A percentile compares a stretch with the other conserved stretches of the same genome.
Evolutionary conservation across 2,888 invertebrate species (phyloP).

Genomic region (Apamea anceps): DNA sequence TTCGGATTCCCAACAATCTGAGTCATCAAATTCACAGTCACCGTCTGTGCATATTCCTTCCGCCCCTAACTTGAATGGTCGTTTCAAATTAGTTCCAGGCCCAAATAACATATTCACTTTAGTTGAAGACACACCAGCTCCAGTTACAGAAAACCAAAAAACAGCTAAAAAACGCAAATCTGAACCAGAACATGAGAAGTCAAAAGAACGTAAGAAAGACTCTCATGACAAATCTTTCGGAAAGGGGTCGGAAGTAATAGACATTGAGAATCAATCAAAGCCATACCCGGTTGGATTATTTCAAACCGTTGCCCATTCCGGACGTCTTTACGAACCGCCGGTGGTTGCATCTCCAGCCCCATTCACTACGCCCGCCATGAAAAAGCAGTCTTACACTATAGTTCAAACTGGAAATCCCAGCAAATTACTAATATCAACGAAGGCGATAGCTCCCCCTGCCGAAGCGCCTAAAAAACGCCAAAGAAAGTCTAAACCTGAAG

Average conservation of each 20-base stretch:
- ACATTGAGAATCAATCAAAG: constrained; percentile 69
- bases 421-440: constrained; percentile 86
- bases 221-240: constrained; percentile 27
- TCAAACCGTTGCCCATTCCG: constrained; percentile 77
- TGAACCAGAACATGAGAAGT: constrained; percentile 39
- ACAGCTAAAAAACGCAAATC: constrained; percentile 54
- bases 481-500: constrained; percentile 72
- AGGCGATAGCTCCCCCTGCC: constrained; percentile 72
- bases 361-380: constrained; percentile 83
- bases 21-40: constrained; percentile 44
- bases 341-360: constrained; percentile 58
- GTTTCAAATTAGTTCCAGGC: constrained; percentile 84
- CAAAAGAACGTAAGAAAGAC: constrained; percentile 47
- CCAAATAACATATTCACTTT: constrained; percentile 85
- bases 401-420: constrained; percentile 87
- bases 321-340: constrained; percentile 62
- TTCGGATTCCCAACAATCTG: constrained; percentile 39
- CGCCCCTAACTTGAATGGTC: constrained; percentile 78
- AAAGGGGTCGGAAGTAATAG: constrained; percentile 65
- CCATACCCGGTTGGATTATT: constrained; percentile 87
- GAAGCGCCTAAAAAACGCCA: constrained; percentile 76
- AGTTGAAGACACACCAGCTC: constrained; percentile 75
- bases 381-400: constrained; percentile 86
- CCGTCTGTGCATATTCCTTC: constrained; percentile 77
- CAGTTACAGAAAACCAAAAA: constrained; percentile 46